Percentiles rank a stretch among this genome's conserved stretches.
phyloP scores from a whole-genome alignment of 2,888 invertebrate genomes.

The Microplitis manilae region DNA sequence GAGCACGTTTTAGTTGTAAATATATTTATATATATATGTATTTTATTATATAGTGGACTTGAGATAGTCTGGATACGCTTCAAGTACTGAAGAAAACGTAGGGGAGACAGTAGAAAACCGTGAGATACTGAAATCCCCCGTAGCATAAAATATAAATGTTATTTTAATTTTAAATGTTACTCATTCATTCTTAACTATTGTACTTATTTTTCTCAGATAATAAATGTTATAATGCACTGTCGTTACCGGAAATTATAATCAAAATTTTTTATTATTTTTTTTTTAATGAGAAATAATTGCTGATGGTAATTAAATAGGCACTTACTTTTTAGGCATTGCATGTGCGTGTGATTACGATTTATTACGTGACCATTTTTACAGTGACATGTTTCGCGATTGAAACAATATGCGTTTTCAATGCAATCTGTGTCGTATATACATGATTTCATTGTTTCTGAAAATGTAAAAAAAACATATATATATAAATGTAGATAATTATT shows the following conservation, averaged over 20 bases:
- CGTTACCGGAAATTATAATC: neutral
- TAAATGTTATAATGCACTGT: neutral
- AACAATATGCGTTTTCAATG: conserved; percentile 62
- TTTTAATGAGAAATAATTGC: neutral
- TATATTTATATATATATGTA: neutral
- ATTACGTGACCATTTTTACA: conserved; percentile 69
- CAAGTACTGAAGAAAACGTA: conserved; percentile 11
- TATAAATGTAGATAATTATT: conserved; percentile 12
- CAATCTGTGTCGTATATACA: conserved; percentile 60
- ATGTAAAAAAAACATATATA: conserved; percentile 35
- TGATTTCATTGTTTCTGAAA: conserved; percentile 58
- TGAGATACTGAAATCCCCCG: conserved; percentile 42
- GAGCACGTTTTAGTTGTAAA: conserved; percentile 45
- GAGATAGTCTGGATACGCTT: conserved; percentile 5
- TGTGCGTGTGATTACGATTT: conserved; percentile 66
- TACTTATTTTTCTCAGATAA: neutral
- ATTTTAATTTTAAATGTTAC: neutral
- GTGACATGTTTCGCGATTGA: conserved; percentile 64
- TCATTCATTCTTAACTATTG: neutral
- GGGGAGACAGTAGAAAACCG: conserved; percentile 40
- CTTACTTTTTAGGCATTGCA: conserved; percentile 70
- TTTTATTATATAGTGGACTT: conserved; percentile 9
- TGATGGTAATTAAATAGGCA: neutral
- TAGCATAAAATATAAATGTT: neutral
- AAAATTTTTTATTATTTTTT: neutral